Evolutionary conservation across 2,113 vertebrate genomes (phyloP).

Genomic region (Origma solitaria): DNA sequence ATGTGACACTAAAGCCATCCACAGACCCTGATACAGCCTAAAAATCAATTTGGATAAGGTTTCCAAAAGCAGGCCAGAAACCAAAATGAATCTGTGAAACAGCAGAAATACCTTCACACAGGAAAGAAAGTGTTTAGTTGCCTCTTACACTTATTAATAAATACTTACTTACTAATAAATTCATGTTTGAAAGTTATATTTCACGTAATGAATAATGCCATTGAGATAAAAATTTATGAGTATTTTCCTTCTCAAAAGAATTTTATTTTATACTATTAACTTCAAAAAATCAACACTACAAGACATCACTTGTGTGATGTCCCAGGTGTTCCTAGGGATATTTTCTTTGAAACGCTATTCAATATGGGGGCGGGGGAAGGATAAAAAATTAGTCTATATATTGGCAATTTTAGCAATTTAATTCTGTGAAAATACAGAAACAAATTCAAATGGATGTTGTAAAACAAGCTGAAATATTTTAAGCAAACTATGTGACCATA

Average conservation of each 20-base stretch:
- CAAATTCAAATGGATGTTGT: neutral
- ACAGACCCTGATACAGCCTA: neutral
- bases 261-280: neutral
- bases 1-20: neutral
- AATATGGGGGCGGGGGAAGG: rapidly evolving
- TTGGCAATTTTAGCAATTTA: neutral
- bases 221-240: neutral
- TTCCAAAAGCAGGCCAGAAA: neutral
- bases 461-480: neutral
- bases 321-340: neutral
- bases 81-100: neutral
- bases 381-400: neutral
- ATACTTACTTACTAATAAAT: neutral
- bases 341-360: neutral
- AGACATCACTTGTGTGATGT: neutral
- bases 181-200: neutral
- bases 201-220: neutral
- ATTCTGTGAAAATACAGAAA: neutral
- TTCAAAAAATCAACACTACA: neutral
- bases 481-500: neutral
- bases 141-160: neutral
- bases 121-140: neutral
- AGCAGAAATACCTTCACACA: neutral
- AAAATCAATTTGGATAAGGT: neutral
- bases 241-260: neutral